phyloP scores from a whole-genome alignment of 64 coral and sea anemone species.

The Cladopsammia gracilis region DNA sequence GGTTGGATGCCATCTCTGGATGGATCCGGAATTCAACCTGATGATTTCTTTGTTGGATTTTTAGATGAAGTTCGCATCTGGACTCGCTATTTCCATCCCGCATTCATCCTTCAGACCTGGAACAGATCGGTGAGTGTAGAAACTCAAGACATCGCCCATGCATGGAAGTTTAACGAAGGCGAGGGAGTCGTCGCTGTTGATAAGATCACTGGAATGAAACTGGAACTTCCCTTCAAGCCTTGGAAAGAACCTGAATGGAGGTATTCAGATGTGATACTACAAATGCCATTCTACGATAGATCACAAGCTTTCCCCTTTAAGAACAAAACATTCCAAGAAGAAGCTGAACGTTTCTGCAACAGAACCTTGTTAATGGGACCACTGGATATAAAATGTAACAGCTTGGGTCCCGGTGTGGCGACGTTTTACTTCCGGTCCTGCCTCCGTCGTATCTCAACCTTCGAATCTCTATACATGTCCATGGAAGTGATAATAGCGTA shows the following conservation, averaged over 20 bases:
- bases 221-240: constrained; percentile 74
- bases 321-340: constrained; percentile 68
- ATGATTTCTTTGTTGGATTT: constrained; percentile 74
- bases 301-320: constrained; percentile 49
- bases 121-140: constrained; percentile 76
- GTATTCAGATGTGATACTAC: constrained; percentile 78
- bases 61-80: constrained; percentile 96
- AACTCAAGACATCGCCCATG: constrained; percentile 69
- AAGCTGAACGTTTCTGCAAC: constrained; percentile 80
- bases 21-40: constrained; percentile 74
- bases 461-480: constrained; percentile 71
- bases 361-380: constrained; percentile 71
- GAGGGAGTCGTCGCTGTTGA: constrained; percentile 82
- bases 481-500: constrained; percentile 87
- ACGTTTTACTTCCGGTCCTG: constrained; percentile 90
- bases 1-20: constrained; percentile 94
- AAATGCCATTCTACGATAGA: constrained; percentile 75
- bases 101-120: constrained; percentile 89
- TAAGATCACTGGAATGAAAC: constrained; percentile 60
- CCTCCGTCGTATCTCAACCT: constrained; percentile 67
- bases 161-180: constrained; percentile 97
- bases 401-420: constrained; percentile 63
- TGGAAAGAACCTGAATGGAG: constrained; percentile 87
- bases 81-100: constrained; percentile 92
- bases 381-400: constrained; percentile 65